A percentile compares a stretch with the other conserved stretches of the same genome.
Conservation (phyloP, 1,140 invertebrate species). For the Hycleus phaleratus region DNA sequence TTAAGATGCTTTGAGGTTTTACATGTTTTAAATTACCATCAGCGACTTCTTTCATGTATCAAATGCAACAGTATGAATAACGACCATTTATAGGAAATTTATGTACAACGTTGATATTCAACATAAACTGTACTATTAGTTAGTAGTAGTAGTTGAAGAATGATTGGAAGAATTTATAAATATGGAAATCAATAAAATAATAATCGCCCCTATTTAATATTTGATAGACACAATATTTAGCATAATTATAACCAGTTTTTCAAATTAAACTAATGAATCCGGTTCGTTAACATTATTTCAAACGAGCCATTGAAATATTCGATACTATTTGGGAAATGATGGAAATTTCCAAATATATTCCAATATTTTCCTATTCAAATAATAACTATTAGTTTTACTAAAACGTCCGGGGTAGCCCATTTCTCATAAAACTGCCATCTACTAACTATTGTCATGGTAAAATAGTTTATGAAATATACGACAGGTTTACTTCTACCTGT, state of each 20-base stretch:
- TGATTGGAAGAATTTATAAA: too few relatives aligned
- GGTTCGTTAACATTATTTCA: slow-evolving; percentile 23
- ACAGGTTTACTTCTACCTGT: slow-evolving; percentile 14
- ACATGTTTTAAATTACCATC: background rate
- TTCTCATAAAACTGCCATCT: slow-evolving; percentile 4
- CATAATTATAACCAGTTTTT: slow-evolving; percentile 24
- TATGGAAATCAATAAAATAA: too few relatives aligned
- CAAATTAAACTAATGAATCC: slow-evolving; percentile 21
- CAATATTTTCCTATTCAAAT: background rate
- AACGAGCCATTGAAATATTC: slow-evolving; percentile 21
- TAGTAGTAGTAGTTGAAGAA: too few relatives aligned
- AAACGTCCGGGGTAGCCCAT: background rate
- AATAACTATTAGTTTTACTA: background rate
- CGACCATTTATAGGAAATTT: too few relatives aligned
- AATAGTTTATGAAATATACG: slow-evolving; percentile 9
- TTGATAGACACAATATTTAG: slow-evolving; percentile 1
- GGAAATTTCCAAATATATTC: background rate
- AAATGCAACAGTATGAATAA: too few relatives aligned
- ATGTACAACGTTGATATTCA: too few relatives aligned
- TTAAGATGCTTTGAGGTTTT: slow-evolving; percentile 18
- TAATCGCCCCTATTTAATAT: too few relatives aligned
- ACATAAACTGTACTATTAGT: too few relatives aligned
- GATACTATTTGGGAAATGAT: slow-evolving; percentile 6
- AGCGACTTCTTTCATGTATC: too few relatives aligned
- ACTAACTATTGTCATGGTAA: slow-evolving; percentile 7